Conservation (phyloP, 2,797 vertebrate genomes). For the Carapus acus region DNA sequence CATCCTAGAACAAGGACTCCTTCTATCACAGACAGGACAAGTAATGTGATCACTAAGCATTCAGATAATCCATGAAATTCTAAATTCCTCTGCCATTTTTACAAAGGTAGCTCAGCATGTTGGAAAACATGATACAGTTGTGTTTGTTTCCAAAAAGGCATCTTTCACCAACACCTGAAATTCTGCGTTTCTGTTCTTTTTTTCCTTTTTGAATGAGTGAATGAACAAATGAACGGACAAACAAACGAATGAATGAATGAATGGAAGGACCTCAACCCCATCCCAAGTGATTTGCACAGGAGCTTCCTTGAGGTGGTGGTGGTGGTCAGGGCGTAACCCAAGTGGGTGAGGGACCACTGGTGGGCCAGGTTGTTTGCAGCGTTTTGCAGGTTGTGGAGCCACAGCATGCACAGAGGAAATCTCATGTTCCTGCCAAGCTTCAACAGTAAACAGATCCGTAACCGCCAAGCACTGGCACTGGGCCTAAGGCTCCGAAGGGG, state of each 20-base stretch:
- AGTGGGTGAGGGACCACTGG: slow-evolving; percentile 32
- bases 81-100: slow-evolving; percentile 44
- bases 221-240: too few relatives aligned
- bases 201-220: too few relatives aligned
- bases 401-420: slow-evolving; percentile 63
- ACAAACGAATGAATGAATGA: too few relatives aligned
- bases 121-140: too few relatives aligned
- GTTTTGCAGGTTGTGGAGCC: slow-evolving; percentile 54
- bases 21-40: slow-evolving; percentile 44
- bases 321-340: slow-evolving; percentile 28
- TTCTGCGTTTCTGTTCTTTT: too few relatives aligned
- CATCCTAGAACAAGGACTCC: slow-evolving; percentile 51
- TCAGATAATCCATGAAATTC: slow-evolving; percentile 51
- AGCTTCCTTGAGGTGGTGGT: background rate
- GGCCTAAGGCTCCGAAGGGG: slow-evolving; percentile 51
- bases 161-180: too few relatives aligned
- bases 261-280: slow-evolving; percentile 9
- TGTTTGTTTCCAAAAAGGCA: background rate
- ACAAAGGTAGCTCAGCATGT: slow-evolving; percentile 6
- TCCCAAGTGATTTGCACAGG: slow-evolving; percentile 10
- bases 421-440: slow-evolving; percentile 67
- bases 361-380: slow-evolving; percentile 52
- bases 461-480: slow-evolving; percentile 53
- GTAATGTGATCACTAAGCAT: slow-evolving; percentile 45
- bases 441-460: slow-evolving; percentile 67